phyloP scores from a whole-genome alignment of 2,888 invertebrate genomes.

The Zonitis immaculata region DNA sequence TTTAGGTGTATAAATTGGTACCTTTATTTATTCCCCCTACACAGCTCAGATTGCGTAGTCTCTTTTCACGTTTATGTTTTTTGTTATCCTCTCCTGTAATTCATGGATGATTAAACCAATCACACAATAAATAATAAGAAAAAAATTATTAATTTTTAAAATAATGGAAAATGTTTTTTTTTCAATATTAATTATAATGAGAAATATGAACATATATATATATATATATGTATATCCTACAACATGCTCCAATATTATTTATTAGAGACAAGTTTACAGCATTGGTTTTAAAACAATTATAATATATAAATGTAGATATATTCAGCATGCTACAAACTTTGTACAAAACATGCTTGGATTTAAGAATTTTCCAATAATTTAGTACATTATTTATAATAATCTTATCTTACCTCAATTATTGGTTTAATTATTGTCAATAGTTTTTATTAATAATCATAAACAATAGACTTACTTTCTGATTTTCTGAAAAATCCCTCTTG shows the following conservation, averaged over 20 bases:
- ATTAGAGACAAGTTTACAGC: slow-evolving; percentile 1
- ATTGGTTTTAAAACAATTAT: background rate
- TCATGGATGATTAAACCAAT: slow-evolving; percentile 33
- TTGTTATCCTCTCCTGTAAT: slow-evolving; percentile 48
- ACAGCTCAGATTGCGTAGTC: slow-evolving; percentile 62
- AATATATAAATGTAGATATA: too few species aligned
- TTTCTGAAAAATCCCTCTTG: slow-evolving; percentile 90
- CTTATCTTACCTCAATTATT: background rate
- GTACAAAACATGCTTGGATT: background rate
- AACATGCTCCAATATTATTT: slow-evolving; percentile 3
- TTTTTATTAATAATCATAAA: background rate
- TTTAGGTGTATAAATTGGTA: slow-evolving; percentile 34
- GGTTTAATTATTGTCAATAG: background rate
- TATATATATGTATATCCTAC: too few species aligned
- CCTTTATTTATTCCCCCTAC: slow-evolving; percentile 54
- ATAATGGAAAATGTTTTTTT: too few species aligned
- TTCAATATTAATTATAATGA: background rate
- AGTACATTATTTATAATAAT: background rate
- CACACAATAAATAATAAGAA: background rate
- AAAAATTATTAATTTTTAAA: background rate
- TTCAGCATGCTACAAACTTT: slow-evolving; percentile 3
- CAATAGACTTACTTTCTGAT: slow-evolving; percentile 73
- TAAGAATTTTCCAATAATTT: background rate
- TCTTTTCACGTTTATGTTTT: slow-evolving; percentile 54
- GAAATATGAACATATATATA: background rate